These are phyloP conservation scores for Lasius fuliginosus DNA, from an alignment of 2,888 invertebrate species.

Conservation along the genomic window DNA sequence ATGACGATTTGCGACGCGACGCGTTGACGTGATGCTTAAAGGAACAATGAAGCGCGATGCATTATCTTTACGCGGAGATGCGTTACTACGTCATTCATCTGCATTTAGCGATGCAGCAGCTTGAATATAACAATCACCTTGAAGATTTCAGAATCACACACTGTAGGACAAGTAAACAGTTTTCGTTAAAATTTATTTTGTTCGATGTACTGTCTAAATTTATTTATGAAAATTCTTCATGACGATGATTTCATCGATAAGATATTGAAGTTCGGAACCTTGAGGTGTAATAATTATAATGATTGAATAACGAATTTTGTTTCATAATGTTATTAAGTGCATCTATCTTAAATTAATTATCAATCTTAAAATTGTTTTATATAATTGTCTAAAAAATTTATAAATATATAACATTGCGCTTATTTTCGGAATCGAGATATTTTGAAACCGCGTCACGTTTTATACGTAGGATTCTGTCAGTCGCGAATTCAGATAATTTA, in stretches of 20 bases:
- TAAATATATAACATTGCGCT: background rate
- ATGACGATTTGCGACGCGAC: constrained; percentile 73
- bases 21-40: constrained; percentile 72
- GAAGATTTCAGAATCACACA: background rate
- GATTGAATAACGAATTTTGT: background rate
- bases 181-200: background rate
- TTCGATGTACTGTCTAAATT: background rate
- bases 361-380: background rate
- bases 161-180: background rate
- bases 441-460: constrained; percentile 28
- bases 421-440: constrained; percentile 23
- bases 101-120: constrained; percentile 22
- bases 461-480: background rate
- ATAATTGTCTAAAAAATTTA: background rate
- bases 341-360: background rate
- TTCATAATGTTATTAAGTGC: background rate
- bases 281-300: background rate
- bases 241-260: background rate
- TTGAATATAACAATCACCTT: constrained; percentile 14
- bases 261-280: background rate
- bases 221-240: background rate
- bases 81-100: constrained; percentile 47
- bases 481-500: constrained; percentile 37
- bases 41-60: constrained; percentile 75
- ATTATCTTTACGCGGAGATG: constrained; percentile 65